These are phyloP conservation scores for Drosophila melanogaster DNA, from an alignment of 1,140 invertebrate genomes.

Conservation along the genomic window Release_6_plus_ISO1_MT NT_037436.4:5947501-5948000, in stretches of 20 bases:
- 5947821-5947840: slow-evolving; percentile 66
- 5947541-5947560: not conserved
- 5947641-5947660: no score
- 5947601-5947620: no score
- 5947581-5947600: no score
- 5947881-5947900: slow-evolving; percentile 36
- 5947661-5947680: no score
- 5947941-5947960: slow-evolving; percentile 81
- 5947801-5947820: slow-evolving; percentile 73
- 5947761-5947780: slow-evolving; percentile 30
- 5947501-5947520: not conserved
- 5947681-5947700: not conserved
- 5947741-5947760: slow-evolving; percentile 13
- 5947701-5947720: not conserved
- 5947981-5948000: slow-evolving; percentile 53
- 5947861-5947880: slow-evolving; percentile 11
- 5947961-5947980: slow-evolving; percentile 80
- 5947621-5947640: no score
- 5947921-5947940: slow-evolving; percentile 80
- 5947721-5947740: slow-evolving; percentile 38
- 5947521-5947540: not conserved
- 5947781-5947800: slow-evolving; percentile 54
- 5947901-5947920: slow-evolving; percentile 72
- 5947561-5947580: not conserved
- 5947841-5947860: slow-evolving; percentile 29